These are phyloP conservation scores for Peromyscus eremicus DNA, from an alignment of 2,797 vertebrate genomes.

Conservation along the genomic window DNA sequence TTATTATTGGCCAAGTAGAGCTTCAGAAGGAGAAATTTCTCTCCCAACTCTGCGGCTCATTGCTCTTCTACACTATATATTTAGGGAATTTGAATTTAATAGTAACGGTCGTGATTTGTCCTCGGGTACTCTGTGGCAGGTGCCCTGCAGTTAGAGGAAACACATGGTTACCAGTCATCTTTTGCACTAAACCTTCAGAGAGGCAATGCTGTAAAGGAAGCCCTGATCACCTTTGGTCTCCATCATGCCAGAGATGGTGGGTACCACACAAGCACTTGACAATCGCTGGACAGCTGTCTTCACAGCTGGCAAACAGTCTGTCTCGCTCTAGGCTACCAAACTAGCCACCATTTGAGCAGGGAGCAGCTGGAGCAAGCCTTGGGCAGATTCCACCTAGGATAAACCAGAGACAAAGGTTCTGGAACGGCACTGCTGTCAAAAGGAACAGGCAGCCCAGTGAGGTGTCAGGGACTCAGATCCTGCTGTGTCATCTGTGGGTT, in stretches of 20 bases:
- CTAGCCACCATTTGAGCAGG: not conserved
- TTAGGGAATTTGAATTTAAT: not conserved
- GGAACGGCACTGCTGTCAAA: slow-evolving; percentile 49
- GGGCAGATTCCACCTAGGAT: not conserved
- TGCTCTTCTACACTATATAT: not conserved
- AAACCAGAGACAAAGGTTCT: slow-evolving; percentile 54
- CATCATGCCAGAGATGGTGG: not conserved
- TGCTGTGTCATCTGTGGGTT: slow-evolving; percentile 50
- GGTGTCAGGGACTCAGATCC: slow-evolving; percentile 1
- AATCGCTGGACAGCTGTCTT: not conserved
- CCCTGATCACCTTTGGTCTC: not conserved
- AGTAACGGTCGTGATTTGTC: not conserved
- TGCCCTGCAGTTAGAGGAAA: not conserved
- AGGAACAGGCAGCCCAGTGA: slow-evolving; percentile 26
- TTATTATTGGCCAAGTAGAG: not conserved
- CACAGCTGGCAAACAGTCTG: too few species aligned
- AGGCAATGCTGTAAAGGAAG: not conserved
- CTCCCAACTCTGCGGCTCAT: not conserved
- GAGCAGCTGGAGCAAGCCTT: not conserved
- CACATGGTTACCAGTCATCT: not conserved
- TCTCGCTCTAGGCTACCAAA: too few species aligned
- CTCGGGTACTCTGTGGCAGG: not conserved
- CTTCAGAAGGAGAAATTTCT: not conserved
- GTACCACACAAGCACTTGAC: not conserved
- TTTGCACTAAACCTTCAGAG: not conserved